Percentiles rank a stretch among this genome's conserved stretches.
These are phyloP conservation scores for Germaria angustata DNA, from an alignment of 2,888 invertebrate species.

Conservation along the genomic window DNA sequence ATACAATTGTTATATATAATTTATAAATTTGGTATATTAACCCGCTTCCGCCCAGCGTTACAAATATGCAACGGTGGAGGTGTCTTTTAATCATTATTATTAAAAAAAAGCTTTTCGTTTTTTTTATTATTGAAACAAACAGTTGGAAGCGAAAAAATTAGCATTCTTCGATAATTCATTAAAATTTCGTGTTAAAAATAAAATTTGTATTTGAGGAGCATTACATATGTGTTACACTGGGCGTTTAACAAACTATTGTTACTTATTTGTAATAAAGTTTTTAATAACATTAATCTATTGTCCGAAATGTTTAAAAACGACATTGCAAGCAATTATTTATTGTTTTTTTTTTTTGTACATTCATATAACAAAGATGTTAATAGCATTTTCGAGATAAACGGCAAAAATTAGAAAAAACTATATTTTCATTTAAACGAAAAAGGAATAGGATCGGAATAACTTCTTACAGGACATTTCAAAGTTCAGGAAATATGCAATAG, in stretches of 20 bases:
- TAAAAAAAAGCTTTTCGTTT: slow-evolving; percentile 12
- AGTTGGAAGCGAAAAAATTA: slow-evolving; percentile 17
- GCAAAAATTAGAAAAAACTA: too few species aligned
- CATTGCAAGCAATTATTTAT: slow-evolving; percentile 29
- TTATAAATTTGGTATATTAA: slow-evolving; percentile 68
- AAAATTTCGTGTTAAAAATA: slow-evolving; percentile 65
- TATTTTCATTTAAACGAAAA: too few species aligned
- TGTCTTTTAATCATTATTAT: slow-evolving; percentile 56
- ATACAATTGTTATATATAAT: slow-evolving; percentile 43
- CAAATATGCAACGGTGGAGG: slow-evolving; percentile 75
- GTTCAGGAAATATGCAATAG: too few species aligned
- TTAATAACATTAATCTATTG: slow-evolving; percentile 6
- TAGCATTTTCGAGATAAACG: too few species aligned
- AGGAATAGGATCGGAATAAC: too few species aligned
- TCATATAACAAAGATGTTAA: not conserved
- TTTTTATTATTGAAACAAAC: slow-evolving; percentile 19
- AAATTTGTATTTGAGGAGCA: slow-evolving; percentile 64
- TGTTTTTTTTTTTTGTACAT: not conserved
- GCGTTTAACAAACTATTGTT: slow-evolving; percentile 72
- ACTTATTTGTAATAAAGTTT: slow-evolving; percentile 50
- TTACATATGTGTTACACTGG: slow-evolving; percentile 78
- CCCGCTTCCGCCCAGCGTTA: slow-evolving; percentile 79
- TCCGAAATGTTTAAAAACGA: slow-evolving; percentile 32
- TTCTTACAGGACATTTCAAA: too few species aligned
- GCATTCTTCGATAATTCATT: slow-evolving; percentile 29